These are phyloP conservation scores for Amazona guildingii DNA, from an alignment of 2,113 vertebrate genomes.

Conservation along the genomic window DNA sequence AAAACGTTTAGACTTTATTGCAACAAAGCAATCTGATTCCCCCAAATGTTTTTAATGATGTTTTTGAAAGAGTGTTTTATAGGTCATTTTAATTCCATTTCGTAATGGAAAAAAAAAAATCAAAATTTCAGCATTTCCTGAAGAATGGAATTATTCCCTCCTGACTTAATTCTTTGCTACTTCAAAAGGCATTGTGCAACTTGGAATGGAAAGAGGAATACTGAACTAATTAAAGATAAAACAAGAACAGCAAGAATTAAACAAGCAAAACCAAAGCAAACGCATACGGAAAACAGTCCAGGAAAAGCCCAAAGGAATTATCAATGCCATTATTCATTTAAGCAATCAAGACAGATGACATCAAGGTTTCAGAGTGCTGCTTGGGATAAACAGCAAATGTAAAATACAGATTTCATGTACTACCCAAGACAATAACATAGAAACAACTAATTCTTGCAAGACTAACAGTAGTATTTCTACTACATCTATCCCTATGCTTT, in stretches of 20 bases:
- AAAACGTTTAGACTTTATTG: background rate
- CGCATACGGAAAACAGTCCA: background rate
- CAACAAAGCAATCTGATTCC: background rate
- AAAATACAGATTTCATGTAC: background rate
- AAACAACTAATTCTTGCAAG: background rate
- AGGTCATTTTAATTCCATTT: background rate
- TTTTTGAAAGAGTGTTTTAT: background rate
- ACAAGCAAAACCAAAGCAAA: constrained; percentile 2
- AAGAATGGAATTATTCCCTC: background rate
- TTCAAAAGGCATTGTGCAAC: constrained; percentile 36
- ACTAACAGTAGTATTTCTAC: background rate
- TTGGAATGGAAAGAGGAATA: background rate
- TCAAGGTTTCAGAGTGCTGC: background rate
- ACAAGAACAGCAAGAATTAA: constrained; percentile 35
- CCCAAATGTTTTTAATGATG: background rate
- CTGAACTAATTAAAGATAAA: constrained; percentile 48
- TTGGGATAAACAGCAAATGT: background rate
- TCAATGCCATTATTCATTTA: background rate
- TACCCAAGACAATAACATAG: background rate
- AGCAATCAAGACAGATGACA: background rate
- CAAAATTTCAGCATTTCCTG: constrained; percentile 29
- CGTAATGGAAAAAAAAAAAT: background rate
- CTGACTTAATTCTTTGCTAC: background rate
- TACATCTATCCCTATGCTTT: background rate
- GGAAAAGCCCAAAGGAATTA: background rate